Evolutionary conservation across 30 jellyfish, hydroid and myxozoan species (phyloP).

Genomic region (Cassiopea andromeda): DNA sequence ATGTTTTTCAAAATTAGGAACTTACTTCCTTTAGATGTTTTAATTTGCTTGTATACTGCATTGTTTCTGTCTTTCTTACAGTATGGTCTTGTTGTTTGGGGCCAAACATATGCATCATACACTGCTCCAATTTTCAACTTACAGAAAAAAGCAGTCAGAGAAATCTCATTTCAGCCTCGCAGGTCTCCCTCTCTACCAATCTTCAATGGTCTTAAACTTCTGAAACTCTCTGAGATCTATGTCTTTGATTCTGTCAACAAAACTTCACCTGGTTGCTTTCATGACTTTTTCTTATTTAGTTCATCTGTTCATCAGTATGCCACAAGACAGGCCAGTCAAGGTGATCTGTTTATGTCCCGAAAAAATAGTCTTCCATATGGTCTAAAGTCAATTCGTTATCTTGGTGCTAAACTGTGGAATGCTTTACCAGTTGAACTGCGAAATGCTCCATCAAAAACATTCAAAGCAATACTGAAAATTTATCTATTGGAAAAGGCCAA

Average conservation of each 20-base stretch:
- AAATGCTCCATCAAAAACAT: conserved; percentile 37
- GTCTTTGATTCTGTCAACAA: conserved; percentile 31
- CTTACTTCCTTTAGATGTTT: conserved; percentile 36
- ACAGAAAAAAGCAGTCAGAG: conserved; percentile 41
- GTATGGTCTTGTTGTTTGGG: conserved; percentile 42
- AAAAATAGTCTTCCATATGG: conserved; percentile 46
- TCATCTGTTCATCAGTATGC: conserved; percentile 3
- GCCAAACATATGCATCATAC: conserved; percentile 52
- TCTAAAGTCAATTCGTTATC: conserved; percentile 32
- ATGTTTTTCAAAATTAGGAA: conserved; percentile 40
- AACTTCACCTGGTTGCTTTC: conserved; percentile 23
- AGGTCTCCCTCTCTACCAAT: conserved; percentile 44
- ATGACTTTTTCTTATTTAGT: conserved; percentile 11
- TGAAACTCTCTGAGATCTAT: conserved; percentile 3
- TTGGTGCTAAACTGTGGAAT: conserved; percentile 42
- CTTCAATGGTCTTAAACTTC: conserved; percentile 29
- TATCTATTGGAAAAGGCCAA: neutral
- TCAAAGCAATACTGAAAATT: conserved; percentile 31
- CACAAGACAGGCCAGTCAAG: conserved; percentile 23
- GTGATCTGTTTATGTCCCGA: conserved; percentile 20
- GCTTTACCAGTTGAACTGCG: conserved; percentile 33
- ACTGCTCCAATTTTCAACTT: conserved; percentile 27
- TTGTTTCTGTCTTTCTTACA: conserved; percentile 37
- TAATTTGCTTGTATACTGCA: conserved; percentile 40
- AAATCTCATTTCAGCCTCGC: conserved; percentile 38